Conservation (phyloP, 1,140 invertebrate species). For the Odontomachus brunneus region DNA sequence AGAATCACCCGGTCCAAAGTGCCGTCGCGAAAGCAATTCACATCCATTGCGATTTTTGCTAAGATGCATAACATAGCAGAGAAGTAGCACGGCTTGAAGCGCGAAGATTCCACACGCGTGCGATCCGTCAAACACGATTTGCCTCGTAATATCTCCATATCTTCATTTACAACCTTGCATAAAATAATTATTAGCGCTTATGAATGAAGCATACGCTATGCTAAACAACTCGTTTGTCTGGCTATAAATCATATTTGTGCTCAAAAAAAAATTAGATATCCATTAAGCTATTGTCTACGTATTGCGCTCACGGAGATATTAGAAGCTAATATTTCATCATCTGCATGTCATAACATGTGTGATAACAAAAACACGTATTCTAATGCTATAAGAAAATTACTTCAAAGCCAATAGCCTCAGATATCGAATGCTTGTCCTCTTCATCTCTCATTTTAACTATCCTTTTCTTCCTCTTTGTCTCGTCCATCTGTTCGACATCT, state of each 20-base stretch:
- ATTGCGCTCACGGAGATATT: too few relatives aligned
- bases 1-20: constrained; percentile 77
- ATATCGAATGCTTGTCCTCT: not conserved
- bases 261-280: not conserved
- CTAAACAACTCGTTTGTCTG: not conserved
- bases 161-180: constrained; percentile 59
- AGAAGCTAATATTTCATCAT: not conserved
- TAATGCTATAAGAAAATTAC: constrained; percentile 33
- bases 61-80: constrained; percentile 79
- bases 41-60: constrained; percentile 74
- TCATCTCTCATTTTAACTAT: not conserved
- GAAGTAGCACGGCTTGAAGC: constrained; percentile 80
- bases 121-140: constrained; percentile 70
- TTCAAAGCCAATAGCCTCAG: constrained; percentile 22
- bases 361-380: too few relatives aligned
- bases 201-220: not conserved
- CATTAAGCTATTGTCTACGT: too few relatives aligned
- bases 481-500: not conserved
- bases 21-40: constrained; percentile 67
- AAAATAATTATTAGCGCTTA: not conserved
- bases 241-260: not conserved
- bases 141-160: constrained; percentile 74
- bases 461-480: not conserved
- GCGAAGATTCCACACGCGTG: constrained; percentile 24
- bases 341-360: not conserved